Conservation (phyloP, 2,113 vertebrate species). For the Noturus placidus region DNA sequence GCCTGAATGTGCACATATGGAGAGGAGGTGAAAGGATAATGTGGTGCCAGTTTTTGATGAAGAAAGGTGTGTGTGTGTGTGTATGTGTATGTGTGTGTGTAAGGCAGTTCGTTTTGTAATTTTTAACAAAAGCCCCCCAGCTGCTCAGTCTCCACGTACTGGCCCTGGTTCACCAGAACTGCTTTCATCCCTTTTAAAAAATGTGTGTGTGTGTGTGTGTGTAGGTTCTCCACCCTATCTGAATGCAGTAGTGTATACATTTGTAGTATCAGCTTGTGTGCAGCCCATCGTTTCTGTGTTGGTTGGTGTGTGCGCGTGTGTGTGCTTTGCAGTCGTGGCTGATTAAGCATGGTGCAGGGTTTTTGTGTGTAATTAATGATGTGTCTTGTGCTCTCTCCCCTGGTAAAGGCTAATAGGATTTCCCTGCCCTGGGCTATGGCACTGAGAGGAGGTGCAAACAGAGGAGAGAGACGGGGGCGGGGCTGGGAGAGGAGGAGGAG, state of each 20-base stretch:
- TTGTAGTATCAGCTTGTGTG: conserved; percentile 15
- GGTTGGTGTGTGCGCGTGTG: background rate
- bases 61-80: conserved; percentile 41
- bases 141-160: conserved; percentile 22
- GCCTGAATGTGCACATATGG: conserved; percentile 31
- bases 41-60: conserved; percentile 39
- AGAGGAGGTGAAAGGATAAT: conserved; percentile 28
- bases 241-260: background rate
- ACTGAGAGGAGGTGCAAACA: conserved; percentile 43
- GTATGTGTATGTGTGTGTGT: background rate
- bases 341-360: conserved; percentile 56
- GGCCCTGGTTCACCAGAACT: background rate
- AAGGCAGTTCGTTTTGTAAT: conserved; percentile 38
- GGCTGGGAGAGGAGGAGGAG: background rate
- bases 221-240: too few relatives aligned
- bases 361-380: conserved; percentile 76
- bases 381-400: conserved; percentile 70
- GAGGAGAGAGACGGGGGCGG: conserved; percentile 28
- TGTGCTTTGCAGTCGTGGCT: conserved; percentile 46
- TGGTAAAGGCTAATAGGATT: conserved; percentile 73
- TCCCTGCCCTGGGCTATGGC: conserved; percentile 67
- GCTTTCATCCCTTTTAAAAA: conserved; percentile 20
- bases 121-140: conserved; percentile 49
- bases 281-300: background rate
- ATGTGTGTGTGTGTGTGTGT: background rate